Conservation (phyloP, 2,888 invertebrate genomes). For the Choristoneura rosaceana region DNA sequence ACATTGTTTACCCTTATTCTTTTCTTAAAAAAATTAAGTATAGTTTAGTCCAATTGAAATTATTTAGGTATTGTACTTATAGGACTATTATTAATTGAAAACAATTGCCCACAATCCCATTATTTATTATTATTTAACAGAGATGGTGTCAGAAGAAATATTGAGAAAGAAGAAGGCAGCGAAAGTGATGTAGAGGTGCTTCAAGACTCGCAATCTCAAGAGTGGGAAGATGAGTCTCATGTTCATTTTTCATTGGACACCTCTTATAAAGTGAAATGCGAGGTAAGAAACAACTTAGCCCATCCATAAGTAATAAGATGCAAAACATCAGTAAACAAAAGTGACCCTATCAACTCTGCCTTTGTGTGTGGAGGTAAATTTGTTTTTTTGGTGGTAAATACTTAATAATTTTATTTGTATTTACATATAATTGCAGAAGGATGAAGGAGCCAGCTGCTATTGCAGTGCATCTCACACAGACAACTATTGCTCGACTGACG, state of each 20-base stretch:
- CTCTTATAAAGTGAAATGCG: constrained; percentile 78
- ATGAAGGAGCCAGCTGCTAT: constrained; percentile 88
- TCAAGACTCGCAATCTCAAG: constrained; percentile 67
- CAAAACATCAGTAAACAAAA: neutral
- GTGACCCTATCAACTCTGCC: too few relatives aligned
- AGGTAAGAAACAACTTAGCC: constrained; percentile 58
- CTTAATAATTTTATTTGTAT: neutral
- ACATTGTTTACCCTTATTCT: too few relatives aligned
- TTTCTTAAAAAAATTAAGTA: too few relatives aligned
- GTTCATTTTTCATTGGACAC: constrained; percentile 81
- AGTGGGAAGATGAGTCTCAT: constrained; percentile 77
- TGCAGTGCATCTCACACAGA: constrained; percentile 92
- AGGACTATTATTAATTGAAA: too few relatives aligned
- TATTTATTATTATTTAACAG: constrained; percentile 49
- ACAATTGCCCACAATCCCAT: too few relatives aligned
- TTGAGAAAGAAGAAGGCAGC: constrained; percentile 71
- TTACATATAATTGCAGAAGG: constrained; percentile 70
- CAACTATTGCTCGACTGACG: constrained; percentile 90
- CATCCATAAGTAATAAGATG: neutral
- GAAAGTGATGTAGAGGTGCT: constrained; percentile 73
- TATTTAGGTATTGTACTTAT: too few relatives aligned
- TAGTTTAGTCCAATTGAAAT: too few relatives aligned
- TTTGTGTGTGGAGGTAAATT: too few relatives aligned
- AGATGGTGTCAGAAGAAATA: constrained; percentile 69
- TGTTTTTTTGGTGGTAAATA: too few relatives aligned